Percentiles rank a stretch among this genome's conserved stretches.
Evolutionary conservation across 2,888 invertebrate genomes (phyloP).

Genomic region (Rotaria sp.): DNA sequence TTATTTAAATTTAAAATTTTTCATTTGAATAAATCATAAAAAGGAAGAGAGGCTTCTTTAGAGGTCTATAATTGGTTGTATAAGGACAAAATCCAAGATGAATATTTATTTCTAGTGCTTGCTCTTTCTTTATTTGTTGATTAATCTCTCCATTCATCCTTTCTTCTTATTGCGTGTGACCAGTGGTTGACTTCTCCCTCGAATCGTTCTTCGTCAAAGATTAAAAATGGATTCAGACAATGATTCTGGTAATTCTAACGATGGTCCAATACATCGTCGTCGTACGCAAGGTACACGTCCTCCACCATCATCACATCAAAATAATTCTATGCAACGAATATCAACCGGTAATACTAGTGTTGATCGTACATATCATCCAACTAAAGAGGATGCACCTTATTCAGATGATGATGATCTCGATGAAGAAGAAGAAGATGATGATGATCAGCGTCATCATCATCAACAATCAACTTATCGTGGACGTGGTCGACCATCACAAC

Average conservation of each 20-base stretch:
- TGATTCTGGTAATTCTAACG: slow-evolving; percentile 10
- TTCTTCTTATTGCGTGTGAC: not conserved
- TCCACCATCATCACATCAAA: not conserved
- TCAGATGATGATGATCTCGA: not conserved
- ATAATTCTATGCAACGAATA: not conserved
- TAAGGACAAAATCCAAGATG: slow-evolving; percentile 10
- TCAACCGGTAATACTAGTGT: not conserved
- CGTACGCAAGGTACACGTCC: not conserved
- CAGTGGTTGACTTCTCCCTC: not conserved
- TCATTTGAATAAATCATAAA: not conserved
- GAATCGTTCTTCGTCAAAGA: slow-evolving; percentile 9
- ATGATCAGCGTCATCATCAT: slow-evolving; percentile 12
- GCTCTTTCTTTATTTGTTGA: slow-evolving; percentile 15
- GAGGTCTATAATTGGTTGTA: slow-evolving; percentile 16
- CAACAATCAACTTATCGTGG: not conserved
- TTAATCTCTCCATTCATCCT: slow-evolving; percentile 5
- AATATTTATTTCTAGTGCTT: not conserved
- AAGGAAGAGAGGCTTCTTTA: not conserved
- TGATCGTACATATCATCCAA: slow-evolving; percentile 1
- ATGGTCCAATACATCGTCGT: not conserved
- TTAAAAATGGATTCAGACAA: slow-evolving; percentile 7
- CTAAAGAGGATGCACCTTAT: slow-evolving; percentile 9
- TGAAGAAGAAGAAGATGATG: not conserved
- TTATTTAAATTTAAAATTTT: not conserved
- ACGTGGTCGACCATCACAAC: not conserved